Conservation (phyloP, 2,888 invertebrate genomes). For the Rutpela maculata region DNA sequence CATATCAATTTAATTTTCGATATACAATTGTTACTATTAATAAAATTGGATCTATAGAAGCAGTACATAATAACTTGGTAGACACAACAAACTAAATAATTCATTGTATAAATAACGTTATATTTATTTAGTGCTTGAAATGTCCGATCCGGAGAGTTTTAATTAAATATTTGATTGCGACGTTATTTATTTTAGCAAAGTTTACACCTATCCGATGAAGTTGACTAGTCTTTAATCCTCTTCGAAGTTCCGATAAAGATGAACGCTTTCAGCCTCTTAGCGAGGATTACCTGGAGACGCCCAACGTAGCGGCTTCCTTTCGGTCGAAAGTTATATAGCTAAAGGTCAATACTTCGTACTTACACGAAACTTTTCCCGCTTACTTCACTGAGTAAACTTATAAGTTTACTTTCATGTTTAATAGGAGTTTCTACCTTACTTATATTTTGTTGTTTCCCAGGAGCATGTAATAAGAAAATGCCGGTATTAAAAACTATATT, state of each 20-base stretch:
- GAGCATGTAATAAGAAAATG: not conserved
- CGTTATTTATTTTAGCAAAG: slow-evolving; percentile 54
- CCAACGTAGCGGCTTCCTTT: slow-evolving; percentile 40
- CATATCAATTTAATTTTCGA: too few species aligned
- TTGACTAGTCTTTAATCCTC: slow-evolving; percentile 53
- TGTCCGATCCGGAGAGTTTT: slow-evolving; percentile 45
- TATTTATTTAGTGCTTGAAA: slow-evolving; percentile 47
- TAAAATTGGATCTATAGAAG: not conserved
- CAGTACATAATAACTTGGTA: not conserved
- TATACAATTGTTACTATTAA: not conserved
- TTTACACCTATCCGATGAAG: slow-evolving; percentile 55
- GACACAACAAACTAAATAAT: slow-evolving; percentile 50
- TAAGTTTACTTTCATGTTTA: slow-evolving; percentile 36
- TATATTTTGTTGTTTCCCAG: slow-evolving; percentile 11
- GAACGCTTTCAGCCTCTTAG: slow-evolving; percentile 57
- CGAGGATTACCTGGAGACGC: slow-evolving; percentile 56
- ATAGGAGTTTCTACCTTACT: slow-evolving; percentile 24
- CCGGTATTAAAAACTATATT: not conserved
- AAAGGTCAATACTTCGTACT: slow-evolving; percentile 37
- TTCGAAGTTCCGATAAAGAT: slow-evolving; percentile 50
- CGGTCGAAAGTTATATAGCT: slow-evolving; percentile 53
- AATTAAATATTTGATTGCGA: slow-evolving; percentile 57
- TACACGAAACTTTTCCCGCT: slow-evolving; percentile 32
- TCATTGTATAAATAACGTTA: slow-evolving; percentile 48
- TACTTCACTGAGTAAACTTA: slow-evolving; percentile 34